These are phyloP conservation scores for Gallinago solitaria DNA, from an alignment of 2,797 vertebrate species.

Conservation along the genomic window DNA sequence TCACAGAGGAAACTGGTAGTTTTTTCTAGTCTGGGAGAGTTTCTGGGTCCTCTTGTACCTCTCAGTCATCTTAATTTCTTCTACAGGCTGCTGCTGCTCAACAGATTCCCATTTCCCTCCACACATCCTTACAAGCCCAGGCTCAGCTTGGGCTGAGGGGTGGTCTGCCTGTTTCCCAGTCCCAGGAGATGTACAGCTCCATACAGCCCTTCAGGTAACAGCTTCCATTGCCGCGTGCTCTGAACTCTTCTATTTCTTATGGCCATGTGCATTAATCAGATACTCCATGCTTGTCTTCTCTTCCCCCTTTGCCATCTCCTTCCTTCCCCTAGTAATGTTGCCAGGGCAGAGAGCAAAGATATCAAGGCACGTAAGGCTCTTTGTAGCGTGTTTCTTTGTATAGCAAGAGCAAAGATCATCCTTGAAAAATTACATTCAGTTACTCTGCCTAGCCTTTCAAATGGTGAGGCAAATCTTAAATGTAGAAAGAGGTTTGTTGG, in stretches of 20 bases:
- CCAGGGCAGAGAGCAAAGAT: neutral
- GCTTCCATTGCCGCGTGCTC: neutral
- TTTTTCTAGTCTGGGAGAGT: neutral
- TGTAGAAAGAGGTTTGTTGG: neutral
- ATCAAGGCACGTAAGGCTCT: neutral
- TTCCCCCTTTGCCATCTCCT: neutral
- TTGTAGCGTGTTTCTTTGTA: neutral
- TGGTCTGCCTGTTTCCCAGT: conserved; percentile 95
- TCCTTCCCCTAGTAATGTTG: neutral
- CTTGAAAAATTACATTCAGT: neutral
- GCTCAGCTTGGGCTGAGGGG: conserved; percentile 94
- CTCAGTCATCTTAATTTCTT: neutral
- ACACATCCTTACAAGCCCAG: conserved; percentile 97
- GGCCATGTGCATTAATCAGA: neutral
- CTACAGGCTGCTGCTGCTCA: conserved; percentile 91
- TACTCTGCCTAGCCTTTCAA: neutral
- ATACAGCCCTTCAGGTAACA: conserved; percentile 94
- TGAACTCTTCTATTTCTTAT: neutral
- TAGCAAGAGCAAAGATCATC: neutral
- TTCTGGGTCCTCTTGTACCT: neutral
- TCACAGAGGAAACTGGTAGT: neutral
- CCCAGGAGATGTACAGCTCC: conserved; percentile 97
- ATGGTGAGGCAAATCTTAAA: neutral
- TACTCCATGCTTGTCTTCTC: neutral
- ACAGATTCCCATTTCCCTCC: conserved; percentile 97